Evolutionary conservation across 2,113 vertebrate genomes (phyloP).

Genomic region (Daubentonia madagascariensis): DNA sequence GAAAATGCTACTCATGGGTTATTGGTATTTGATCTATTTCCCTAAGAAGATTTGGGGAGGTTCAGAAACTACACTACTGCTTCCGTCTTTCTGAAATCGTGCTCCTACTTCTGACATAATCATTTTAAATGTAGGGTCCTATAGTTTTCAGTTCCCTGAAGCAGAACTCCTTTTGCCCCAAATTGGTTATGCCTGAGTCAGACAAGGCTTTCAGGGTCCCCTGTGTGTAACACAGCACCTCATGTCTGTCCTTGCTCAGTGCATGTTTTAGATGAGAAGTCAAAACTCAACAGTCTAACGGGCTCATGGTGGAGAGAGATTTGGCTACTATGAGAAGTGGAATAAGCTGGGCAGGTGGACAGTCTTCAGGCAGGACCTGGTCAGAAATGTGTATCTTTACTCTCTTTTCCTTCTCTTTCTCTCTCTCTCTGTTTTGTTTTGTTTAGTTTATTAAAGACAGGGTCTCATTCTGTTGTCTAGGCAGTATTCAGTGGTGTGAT

Average conservation of each 20-base stretch:
- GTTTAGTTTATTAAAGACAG: no score
- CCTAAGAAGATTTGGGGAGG: no score
- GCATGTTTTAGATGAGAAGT: not conserved
- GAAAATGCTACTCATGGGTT: no score
- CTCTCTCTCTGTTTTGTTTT: no score
- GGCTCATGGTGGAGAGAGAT: not conserved
- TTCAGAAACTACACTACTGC: no score
- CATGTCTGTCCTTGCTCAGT: no score
- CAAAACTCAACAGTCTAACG: not conserved
- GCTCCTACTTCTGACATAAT: not conserved
- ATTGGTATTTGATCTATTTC: no score
- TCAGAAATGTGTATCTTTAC: not conserved
- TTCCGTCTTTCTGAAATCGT: not conserved
- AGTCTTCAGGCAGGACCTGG: not conserved
- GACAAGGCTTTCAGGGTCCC: no score
- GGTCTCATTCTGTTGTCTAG: no score
- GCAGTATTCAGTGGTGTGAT: no score
- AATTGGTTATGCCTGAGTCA: not conserved
- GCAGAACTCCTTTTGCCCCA: not conserved
- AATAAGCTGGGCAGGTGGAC: not conserved
- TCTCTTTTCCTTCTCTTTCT: no score
- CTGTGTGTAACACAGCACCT: no score
- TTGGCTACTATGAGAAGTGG: not conserved
- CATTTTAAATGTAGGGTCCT: not conserved
- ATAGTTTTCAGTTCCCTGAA: not conserved